Percentiles rank a stretch among this genome's conserved stretches.
phyloP scores from a whole-genome alignment of 2,888 invertebrate genomes.

The Epiblema foenella region DNA sequence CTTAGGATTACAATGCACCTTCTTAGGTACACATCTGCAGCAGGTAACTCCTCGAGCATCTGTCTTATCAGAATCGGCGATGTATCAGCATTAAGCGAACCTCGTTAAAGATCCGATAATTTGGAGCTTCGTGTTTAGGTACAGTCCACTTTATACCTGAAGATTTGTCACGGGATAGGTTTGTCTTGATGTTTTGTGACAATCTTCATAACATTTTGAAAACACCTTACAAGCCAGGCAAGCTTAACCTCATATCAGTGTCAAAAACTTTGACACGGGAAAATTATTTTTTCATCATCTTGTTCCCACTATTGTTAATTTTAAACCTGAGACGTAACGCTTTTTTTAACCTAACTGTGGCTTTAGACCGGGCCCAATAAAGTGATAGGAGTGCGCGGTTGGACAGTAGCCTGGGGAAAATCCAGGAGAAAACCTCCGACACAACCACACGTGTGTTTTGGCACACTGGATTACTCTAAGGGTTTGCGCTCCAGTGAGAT shows the following conservation, averaged over 20 bases:
- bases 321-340: no score
- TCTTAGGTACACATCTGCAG: neutral
- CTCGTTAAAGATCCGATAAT: slow-evolving; percentile 45
- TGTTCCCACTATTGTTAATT: no score
- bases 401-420: no score
- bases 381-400: no score
- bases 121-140: slow-evolving; percentile 21
- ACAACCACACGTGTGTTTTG: no score
- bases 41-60: neutral
- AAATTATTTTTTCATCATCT: neutral
- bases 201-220: neutral
- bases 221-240: no score
- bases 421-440: no score
- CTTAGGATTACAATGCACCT: slow-evolving; percentile 1
- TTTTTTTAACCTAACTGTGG: no score
- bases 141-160: slow-evolving; percentile 6
- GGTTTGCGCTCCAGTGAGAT: no score
- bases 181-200: neutral
- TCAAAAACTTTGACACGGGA: neutral
- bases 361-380: no score
- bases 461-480: no score
- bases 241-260: no score
- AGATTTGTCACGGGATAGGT: neutral
- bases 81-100: slow-evolving; percentile 39
- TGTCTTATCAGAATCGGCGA: slow-evolving; percentile 23